phyloP scores from a whole-genome alignment of 2,888 invertebrate species.

The Hoplodrina ambigua region DNA sequence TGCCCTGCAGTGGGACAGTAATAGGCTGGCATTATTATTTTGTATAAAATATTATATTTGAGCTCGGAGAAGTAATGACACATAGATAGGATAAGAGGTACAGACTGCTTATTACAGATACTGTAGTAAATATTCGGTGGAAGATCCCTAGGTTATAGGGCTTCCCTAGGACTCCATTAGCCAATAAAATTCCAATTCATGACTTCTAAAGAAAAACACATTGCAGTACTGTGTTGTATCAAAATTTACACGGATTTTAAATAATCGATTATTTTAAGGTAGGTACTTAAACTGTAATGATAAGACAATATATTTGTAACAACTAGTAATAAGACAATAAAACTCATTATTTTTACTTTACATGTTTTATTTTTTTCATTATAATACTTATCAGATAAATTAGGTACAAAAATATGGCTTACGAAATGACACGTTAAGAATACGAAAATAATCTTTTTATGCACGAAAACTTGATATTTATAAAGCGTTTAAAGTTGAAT shows the following conservation, averaged over 20 bases:
- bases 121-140: too few relatives aligned
- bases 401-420: constrained; percentile 8
- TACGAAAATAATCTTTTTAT: neutral
- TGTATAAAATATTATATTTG: too few relatives aligned
- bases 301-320: constrained; percentile 2
- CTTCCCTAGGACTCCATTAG: too few relatives aligned
- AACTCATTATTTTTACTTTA: constrained; percentile 5
- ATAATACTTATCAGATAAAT: constrained; percentile 8
- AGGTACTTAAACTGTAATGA: neutral
- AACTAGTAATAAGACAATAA: constrained; percentile 31
- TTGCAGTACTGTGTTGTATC: neutral
- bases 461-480: neutral
- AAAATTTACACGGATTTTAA: neutral
- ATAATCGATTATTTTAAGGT: neutral
- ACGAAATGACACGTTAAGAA: neutral
- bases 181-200: neutral
- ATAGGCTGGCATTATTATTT: too few relatives aligned
- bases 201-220: neutral
- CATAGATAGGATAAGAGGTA: too few relatives aligned
- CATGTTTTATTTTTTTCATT: constrained; percentile 26
- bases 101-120: neutral
- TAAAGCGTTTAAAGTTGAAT: too few relatives aligned
- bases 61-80: too few relatives aligned
- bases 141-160: too few relatives aligned
- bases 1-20: too few relatives aligned